Evolutionary conservation across 1,140 invertebrate species (phyloP), one percentile per base, ranked within the genome.

Genomic region (Hormaphis cornu): DNA sequence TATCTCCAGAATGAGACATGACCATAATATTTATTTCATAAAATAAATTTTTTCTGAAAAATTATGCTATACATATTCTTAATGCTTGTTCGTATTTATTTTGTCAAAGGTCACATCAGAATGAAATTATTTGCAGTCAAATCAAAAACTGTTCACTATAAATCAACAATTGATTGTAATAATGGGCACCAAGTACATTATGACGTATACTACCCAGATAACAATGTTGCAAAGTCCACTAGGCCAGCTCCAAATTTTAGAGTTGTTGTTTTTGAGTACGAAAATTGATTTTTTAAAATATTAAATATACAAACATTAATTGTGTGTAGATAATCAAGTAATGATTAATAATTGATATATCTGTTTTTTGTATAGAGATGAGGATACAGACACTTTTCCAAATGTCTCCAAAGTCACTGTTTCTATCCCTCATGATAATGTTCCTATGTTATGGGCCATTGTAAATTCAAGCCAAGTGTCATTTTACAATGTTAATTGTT

Each of bases 191-290:
- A 3, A 8, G 26, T 50, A 6, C 26, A 22, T 35, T 66, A 18
- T 33, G 61, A 66, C 35, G 28, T 66, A 50, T 66, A 66, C 26
- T 66, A 50, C 24, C 61, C 61, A 5, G 44, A 66, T 20, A 46
- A 66, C 14, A 8, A 66, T 35, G 26, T 50, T 24, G 28, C 61
- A 66, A 66, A 66, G 24, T 35, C 28, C 14, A 26, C 9, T 2
- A 50, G 28, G 50, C 18, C 44, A 10, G 18, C n/a, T 10, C 61
- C 61, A 22, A 44, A 66, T 22, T 66, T 35, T 10, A 66, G 61
- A 66, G 44, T 66, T n/a, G 33, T 48, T 50, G 28, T 66, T 48
- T 50, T 66, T 24, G 28, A 46, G 61, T 66, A 66, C 35, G 28
- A 50, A 30, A 66, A 8, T 50, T 24, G 0, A 33, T 20, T 22